phyloP scores from a whole-genome alignment of 2,113 vertebrate genomes.

The Damaliscus lunatus region DNA sequence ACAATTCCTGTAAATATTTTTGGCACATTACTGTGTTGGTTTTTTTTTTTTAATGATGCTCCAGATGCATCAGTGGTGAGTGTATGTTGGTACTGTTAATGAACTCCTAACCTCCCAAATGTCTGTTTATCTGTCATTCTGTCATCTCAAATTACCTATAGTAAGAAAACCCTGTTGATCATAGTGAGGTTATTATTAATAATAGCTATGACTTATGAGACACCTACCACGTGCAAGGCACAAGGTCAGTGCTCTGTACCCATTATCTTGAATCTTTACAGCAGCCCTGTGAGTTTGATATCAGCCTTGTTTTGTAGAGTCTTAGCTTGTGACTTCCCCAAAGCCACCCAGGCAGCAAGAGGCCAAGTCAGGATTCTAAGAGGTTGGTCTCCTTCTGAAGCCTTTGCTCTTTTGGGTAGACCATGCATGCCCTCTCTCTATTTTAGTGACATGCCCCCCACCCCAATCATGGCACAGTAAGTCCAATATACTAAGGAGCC shows the following conservation, averaged over 20 bases:
- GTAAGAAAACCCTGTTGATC: not conserved
- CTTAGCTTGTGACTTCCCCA: not conserved
- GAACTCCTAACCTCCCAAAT: not conserved
- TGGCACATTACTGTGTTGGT: not conserved
- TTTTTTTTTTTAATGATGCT: not conserved
- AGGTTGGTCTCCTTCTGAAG: not conserved
- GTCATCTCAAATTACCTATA: not conserved
- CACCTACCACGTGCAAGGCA: not conserved
- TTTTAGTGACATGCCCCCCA: not conserved
- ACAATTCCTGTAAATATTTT: not conserved
- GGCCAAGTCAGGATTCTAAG: not conserved
- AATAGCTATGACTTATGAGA: not conserved
- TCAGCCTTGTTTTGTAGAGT: not conserved
- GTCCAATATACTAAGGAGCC: not conserved
- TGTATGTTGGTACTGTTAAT: not conserved
- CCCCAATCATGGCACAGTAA: not conserved
- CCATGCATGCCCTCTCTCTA: not conserved
- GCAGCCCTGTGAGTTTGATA: not conserved
- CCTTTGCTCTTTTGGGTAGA: not conserved
- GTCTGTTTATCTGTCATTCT: not conserved
- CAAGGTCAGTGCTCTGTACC: not conserved
- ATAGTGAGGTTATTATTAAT: constrained; percentile 1
- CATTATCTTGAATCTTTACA: not conserved
- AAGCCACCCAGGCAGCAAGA: not conserved
- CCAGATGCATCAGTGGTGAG: not conserved